These are phyloP conservation scores for Montipora sp. DNA, from an alignment of 64 coral and sea anemone species.

Conservation along the genomic window DNA sequence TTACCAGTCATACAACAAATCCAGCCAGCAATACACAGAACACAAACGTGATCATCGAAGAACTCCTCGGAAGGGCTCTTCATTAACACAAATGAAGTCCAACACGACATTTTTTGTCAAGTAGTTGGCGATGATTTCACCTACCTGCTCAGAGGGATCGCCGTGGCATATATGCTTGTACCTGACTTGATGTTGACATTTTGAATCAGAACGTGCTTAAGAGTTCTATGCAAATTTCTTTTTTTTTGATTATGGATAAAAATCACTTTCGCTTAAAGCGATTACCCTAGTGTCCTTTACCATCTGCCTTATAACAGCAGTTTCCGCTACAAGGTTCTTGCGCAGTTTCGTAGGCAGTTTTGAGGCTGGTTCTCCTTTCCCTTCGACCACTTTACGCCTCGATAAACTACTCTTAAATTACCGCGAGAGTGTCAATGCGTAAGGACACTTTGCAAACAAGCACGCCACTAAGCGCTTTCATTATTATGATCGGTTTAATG, in stretches of 20 bases:
- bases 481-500: constrained; percentile 14
- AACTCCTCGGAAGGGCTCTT: neutral
- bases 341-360: neutral
- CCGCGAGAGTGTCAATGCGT: too few relatives aligned
- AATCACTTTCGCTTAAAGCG: constrained; percentile 38
- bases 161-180: neutral
- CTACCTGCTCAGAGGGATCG: neutral
- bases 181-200: constrained; percentile 1
- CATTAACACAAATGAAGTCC: too few relatives aligned
- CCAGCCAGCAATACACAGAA: neutral
- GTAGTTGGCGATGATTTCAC: neutral
- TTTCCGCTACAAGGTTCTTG: neutral
- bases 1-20: neutral
- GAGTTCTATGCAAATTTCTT: constrained; percentile 42
- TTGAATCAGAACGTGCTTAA: neutral
- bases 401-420: too few relatives aligned
- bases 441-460: neutral
- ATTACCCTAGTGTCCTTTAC: constrained; percentile 1
- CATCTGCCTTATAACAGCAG: neutral
- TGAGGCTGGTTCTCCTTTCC: neutral
- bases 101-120: too few relatives aligned
- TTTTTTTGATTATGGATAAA: constrained; percentile 45
- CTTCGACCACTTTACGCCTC: neutral
- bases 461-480: neutral
- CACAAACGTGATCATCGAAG: neutral